Conservation (phyloP, 2,113 vertebrate species). For the Cichladusa arquata region DNA sequence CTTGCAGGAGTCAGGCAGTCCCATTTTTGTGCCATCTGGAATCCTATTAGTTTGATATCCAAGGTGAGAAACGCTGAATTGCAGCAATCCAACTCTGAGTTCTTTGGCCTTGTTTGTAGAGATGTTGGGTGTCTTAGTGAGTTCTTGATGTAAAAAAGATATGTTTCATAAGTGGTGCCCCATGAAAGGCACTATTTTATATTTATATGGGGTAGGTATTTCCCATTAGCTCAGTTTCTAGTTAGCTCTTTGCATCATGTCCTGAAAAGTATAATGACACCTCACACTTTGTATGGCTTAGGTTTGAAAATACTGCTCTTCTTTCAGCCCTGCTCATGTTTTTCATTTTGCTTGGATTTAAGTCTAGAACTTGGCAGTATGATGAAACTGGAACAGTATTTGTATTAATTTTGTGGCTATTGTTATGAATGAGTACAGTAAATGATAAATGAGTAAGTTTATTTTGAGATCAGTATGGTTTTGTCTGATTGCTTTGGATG, state of each 20-base stretch:
- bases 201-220: background rate
- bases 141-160: background rate
- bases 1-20: background rate
- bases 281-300: background rate
- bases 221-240: background rate
- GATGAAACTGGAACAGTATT: background rate
- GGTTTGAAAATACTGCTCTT: background rate
- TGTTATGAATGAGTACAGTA: background rate
- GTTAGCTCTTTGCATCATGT: background rate
- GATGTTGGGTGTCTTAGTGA: background rate
- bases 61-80: background rate
- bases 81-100: background rate
- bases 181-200: background rate
- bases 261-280: background rate
- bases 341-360: background rate
- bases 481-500: background rate
- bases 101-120: background rate
- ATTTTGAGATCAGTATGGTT: background rate
- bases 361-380: background rate
- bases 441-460: background rate
- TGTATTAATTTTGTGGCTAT: background rate
- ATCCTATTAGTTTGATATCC: background rate
- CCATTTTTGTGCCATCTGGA: background rate
- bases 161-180: background rate
- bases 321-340: background rate